Evolutionary conservation across 2,113 vertebrate genomes (phyloP), one percentile per base, ranked within the genome.

Genomic region (Melierax canorus): DNA sequence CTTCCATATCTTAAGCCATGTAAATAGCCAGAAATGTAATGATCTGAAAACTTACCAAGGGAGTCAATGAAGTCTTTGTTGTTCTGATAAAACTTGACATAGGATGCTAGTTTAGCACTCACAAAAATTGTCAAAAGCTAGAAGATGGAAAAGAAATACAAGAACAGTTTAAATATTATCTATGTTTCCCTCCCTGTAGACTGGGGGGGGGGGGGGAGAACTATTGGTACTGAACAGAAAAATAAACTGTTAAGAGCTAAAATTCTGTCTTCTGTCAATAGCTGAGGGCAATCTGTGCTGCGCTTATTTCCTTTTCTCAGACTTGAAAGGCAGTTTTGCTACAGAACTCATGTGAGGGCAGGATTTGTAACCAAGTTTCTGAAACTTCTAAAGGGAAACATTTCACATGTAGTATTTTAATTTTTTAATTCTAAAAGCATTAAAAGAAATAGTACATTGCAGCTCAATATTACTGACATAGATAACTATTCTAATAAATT

Each of bases 31-130:
- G 27, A 90, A 90, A 93, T 34, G 8, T 21, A 83, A 56, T 4
- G 19, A 95, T 60, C 62, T 89, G 82, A 94, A 93, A 94, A 98
- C 99, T 99, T 98, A 99, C 99, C 99, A 55, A 99, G 98, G 81
- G 99, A 99, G 95, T 99, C 99, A 96, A 99, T 99, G 98, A 99
- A 99, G 98, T 99, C 99, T 98, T 99, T 99, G 98, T 99, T 99
- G 98, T 98, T 99, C 98, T 99, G 99, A 97, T 99, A 99, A 97
- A 99, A 99, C 96, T 99, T 99, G 86, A 99, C 99, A 85, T 99
- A 99, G 26, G 99, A 98, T 67, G 95, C 98, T 93, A 99, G 98
- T 94, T 99, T 99, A 91, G 98, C 99, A 91, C 99, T 99, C 96
- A 99, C 99, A 97, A 99, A 99, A 98, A 99, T 99, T 75, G 99